phyloP scores from a whole-genome alignment of 2,113 vertebrate genomes.

The Malurus alboscapulatus region DNA sequence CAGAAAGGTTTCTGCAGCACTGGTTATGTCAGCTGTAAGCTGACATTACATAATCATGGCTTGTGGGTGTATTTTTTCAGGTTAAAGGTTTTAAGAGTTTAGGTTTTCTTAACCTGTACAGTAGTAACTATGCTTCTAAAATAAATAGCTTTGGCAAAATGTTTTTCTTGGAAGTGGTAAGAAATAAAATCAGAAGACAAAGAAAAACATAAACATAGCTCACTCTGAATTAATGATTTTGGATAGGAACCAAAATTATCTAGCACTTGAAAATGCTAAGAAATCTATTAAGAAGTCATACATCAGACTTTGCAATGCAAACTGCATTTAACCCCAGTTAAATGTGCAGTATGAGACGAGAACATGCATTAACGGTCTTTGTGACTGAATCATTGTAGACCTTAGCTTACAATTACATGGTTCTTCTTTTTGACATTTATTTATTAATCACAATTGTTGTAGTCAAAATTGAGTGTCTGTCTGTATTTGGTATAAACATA shows the following conservation, averaged over 20 bases:
- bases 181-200: background rate
- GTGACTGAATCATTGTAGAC: background rate
- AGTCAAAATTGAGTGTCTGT: background rate
- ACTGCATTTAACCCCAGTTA: background rate
- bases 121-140: background rate
- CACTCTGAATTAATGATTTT: background rate
- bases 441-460: background rate
- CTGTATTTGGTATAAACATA: background rate
- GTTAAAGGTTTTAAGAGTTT: background rate
- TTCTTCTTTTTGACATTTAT: background rate
- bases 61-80: background rate
- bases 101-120: background rate
- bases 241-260: slow-evolving; percentile 16
- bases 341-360: background rate
- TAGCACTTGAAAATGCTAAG: background rate
- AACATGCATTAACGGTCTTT: background rate
- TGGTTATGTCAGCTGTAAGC: background rate
- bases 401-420: background rate
- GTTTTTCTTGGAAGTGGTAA: background rate
- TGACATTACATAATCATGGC: background rate
- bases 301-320: background rate
- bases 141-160: background rate
- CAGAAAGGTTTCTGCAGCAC: background rate
- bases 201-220: background rate
- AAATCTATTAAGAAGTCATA: background rate